phyloP scores from a whole-genome alignment of 2,113 vertebrate genomes.

The Engraulis encrasicolus region DNA sequence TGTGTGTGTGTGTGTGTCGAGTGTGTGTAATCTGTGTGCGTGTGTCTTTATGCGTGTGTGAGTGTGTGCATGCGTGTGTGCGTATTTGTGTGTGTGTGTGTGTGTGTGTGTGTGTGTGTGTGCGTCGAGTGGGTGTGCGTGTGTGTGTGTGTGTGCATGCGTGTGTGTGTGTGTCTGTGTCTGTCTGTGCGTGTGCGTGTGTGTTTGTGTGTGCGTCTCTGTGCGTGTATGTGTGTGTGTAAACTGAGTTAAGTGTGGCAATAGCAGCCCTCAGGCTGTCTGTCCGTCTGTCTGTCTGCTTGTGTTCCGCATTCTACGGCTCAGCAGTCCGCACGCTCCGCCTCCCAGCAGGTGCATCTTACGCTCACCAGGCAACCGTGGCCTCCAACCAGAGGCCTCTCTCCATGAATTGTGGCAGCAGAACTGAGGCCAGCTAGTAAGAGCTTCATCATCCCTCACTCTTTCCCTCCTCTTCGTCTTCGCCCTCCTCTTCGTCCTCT shows the following conservation, averaged over 20 bases:
- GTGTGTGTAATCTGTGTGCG: too few species aligned
- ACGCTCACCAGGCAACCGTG: neutral
- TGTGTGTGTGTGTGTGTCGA: conserved; percentile 24
- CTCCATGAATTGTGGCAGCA: conserved; percentile 11
- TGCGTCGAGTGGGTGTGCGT: conserved; percentile 37
- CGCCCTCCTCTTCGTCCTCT: conserved; percentile 17
- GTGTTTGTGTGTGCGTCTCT: neutral
- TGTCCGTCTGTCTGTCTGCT: too few species aligned
- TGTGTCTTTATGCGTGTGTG: too few species aligned
- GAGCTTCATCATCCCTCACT: conserved; percentile 10
- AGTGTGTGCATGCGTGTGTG: conserved; percentile 24
- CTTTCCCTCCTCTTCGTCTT: conserved; percentile 30
- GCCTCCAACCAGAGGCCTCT: conserved; percentile 17
- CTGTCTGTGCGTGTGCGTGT: too few species aligned
- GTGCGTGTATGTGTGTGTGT: neutral
- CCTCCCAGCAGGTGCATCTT: neutral
- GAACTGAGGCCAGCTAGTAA: too few species aligned
- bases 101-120: conserved; percentile 7
- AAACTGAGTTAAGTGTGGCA: conserved; percentile 3
- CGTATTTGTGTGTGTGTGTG: conserved; percentile 26
- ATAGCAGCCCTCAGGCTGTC: neutral
- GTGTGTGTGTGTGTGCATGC: conserved; percentile 19
- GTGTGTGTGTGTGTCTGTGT: neutral
- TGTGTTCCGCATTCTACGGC: conserved; percentile 19
- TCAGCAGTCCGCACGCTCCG: neutral